Base-by-base conservation (phyloP, 2,113 vertebrate genomes). In the Leiothrix lutea region DNA sequence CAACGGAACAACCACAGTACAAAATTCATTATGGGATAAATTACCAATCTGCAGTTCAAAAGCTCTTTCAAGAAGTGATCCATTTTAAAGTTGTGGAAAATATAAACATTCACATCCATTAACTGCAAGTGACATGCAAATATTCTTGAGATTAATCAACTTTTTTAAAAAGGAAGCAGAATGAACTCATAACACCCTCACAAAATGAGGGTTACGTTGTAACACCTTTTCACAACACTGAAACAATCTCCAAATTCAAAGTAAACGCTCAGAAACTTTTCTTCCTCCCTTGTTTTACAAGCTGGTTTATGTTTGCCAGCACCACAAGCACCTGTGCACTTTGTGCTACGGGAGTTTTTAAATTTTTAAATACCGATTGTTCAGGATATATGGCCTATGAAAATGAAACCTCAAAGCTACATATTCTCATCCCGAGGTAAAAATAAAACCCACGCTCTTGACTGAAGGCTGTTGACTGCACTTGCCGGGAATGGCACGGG, bases 121-220 rank as follows among this genome's bases (percentile, higher is more conserved):
- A 60, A 53, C 8, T 22, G 20, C 2, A 2, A 51, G 35, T 12
- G n/a, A 44, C 26, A 8, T 4, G 18, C 40, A 80, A 75, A 71
- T 10, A 12, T 8, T 6, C 13, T 6, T 29, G 26, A 61, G 36
- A 69, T 53, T 25, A 60, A 51, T 7, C 3, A 0, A 9, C 42
- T 54, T 67, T 75, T 50, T 36, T 1, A 1, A 64, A 38, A 65
- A 56, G 42, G 26, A 62, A 75, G 13, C 11, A 6, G 40, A 38
- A 25, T 4, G 6, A 51, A 61, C 29, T 64, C 5, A 0, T 8
- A 33, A 56, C 3, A 10, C n/a, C 22, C 9, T 22, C 64, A 31
- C 35, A 38, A 73, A 54, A 33, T 1, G 2, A 47, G 71, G 26
- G 8, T 62, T 23, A 11, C 5, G 0, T 50, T 0, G 0, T 8